These are phyloP conservation scores for Myotis planiceps DNA, from an alignment of 2,797 vertebrate genomes.

Conservation along the genomic window DNA sequence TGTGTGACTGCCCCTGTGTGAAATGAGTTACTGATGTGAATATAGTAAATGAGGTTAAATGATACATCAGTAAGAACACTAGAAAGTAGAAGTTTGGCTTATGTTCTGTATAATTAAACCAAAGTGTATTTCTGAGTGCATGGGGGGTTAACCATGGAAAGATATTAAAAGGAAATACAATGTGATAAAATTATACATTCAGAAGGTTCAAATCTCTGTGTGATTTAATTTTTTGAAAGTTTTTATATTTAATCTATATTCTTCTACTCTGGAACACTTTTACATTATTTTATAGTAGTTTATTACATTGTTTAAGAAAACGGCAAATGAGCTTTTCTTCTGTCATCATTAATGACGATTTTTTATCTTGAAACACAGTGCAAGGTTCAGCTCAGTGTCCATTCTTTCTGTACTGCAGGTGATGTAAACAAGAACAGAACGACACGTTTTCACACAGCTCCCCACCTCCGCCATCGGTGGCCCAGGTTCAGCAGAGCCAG, in stretches of 20 bases:
- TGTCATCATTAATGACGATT: background rate
- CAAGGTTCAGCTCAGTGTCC: background rate
- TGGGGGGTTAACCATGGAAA: background rate
- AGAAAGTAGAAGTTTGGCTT: background rate
- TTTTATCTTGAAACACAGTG: background rate
- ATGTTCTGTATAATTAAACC: background rate
- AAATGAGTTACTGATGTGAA: background rate
- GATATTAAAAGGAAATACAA: conserved; percentile 8
- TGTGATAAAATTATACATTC: background rate
- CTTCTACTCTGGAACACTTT: background rate
- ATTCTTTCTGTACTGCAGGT: background rate
- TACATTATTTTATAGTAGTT: conserved; percentile 1
- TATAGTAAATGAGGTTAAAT: background rate
- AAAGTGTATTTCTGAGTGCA: background rate
- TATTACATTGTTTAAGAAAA: background rate
- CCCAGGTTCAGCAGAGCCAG: background rate
- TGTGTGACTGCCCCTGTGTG: background rate
- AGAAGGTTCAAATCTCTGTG: background rate
- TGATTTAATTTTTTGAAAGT: background rate
- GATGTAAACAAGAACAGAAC: background rate
- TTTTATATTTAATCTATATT: background rate
- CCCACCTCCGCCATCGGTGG: accelerated
- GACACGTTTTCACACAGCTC: accelerated
- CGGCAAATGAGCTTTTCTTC: background rate
- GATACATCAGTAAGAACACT: background rate